Percentiles rank a stretch among this genome's conserved stretches.
These are phyloP conservation scores for Acanthisitta chloris DNA, from an alignment of 2,113 vertebrate species.

Conservation along the genomic window DNA sequence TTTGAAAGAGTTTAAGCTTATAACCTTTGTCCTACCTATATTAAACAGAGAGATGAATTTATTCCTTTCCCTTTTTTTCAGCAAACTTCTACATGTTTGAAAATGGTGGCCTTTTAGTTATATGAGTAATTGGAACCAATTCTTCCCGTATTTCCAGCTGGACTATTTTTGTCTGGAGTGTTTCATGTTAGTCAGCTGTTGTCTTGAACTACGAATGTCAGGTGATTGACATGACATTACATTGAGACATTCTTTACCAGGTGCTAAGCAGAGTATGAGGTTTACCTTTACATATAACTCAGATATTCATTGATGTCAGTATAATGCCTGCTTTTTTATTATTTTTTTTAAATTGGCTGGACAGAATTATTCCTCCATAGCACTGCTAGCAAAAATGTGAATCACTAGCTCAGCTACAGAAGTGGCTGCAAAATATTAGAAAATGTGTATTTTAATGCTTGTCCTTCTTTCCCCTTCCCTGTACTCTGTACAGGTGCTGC, in stretches of 20 bases:
- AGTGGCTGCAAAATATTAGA: not conserved
- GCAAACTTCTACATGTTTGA: not conserved
- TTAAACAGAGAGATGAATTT: not conserved
- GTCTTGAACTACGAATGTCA: not conserved
- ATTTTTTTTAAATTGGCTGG: not conserved
- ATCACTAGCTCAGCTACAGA: not conserved
- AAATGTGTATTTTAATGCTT: not conserved
- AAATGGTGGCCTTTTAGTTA: not conserved
- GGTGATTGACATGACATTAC: not conserved
- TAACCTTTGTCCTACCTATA: not conserved
- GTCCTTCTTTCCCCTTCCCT: not conserved
- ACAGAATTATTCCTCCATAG: not conserved
- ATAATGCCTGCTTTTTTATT: accelerated
- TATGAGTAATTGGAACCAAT: not conserved
- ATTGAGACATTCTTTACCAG: not conserved
- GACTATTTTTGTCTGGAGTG: not conserved
- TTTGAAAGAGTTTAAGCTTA: not conserved
- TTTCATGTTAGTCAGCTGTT: not conserved
- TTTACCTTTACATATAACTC: not conserved
- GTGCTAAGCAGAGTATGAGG: not conserved
- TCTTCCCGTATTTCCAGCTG: not conserved
- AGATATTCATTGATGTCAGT: not conserved
- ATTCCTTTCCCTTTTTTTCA: not conserved
- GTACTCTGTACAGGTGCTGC: not conserved
- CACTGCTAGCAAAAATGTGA: not conserved